A percentile compares a stretch with the other conserved stretches of the same genome.
These are phyloP conservation scores for Carassius carassius DNA, from an alignment of 2,113 vertebrate species.

Conservation along the genomic window DNA sequence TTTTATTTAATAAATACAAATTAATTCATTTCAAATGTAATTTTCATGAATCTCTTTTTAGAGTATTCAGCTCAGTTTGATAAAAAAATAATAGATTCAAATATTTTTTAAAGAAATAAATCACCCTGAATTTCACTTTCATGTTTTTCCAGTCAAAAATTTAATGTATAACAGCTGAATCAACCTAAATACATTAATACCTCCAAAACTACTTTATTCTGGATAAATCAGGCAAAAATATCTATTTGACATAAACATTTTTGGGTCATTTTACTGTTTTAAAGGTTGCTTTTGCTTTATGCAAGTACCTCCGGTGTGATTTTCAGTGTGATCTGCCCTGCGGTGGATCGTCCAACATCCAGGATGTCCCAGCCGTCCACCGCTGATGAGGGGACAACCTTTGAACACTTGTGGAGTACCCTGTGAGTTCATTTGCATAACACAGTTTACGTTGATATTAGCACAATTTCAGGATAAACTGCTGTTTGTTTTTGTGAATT, in stretches of 20 bases:
- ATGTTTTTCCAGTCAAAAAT: no score
- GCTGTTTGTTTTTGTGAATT: background rate
- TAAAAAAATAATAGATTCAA: background rate
- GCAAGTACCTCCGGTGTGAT: background rate
- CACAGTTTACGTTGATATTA: background rate
- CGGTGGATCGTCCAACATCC: constrained; percentile 68
- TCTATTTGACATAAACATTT: no score
- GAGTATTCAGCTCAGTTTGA: background rate
- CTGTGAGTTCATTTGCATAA: constrained; percentile 80
- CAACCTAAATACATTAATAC: no score
- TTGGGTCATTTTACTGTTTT: no score
- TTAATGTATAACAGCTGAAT: no score
- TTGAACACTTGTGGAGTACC: constrained; percentile 94
- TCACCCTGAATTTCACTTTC: background rate
- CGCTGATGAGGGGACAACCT: constrained; percentile 86
- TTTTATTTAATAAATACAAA: background rate
- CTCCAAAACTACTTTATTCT: no score
- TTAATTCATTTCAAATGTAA: background rate
- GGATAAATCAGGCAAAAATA: no score
- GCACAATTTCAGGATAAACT: background rate
- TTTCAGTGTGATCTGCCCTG: constrained; percentile 79
- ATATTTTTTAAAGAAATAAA: background rate
- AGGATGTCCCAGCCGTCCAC: constrained; percentile 89
- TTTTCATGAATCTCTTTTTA: background rate
- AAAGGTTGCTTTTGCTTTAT: background rate